Evolutionary conservation across 1,140 invertebrate species (phyloP), one percentile per base, ranked within the genome.

Genomic region (Odontomachus brunneus): DNA sequence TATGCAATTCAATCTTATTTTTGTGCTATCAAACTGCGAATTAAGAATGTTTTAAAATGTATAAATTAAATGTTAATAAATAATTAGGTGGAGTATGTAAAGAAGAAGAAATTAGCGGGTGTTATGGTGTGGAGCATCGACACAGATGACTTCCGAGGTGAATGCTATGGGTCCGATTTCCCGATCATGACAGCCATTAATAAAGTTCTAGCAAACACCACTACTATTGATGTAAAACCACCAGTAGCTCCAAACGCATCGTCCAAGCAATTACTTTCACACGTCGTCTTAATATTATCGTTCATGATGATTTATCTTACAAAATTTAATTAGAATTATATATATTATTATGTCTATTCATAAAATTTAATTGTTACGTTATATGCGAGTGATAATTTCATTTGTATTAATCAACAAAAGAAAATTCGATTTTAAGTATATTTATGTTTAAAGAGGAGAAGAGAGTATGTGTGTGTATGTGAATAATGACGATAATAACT

Each of bases 101-200:
- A 90, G 26, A 88, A 95, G 72, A 95, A 96, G 83, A 94, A 95
- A 19, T 89, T 98, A 11, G 96, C 95, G 0, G 97, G 97, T n/a
- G 95, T 97, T 0, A 97, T 98, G 97, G 95, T 97, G 2, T 98
- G 97, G 97, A 97, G 97, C 59, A 95, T 97, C 53, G 97, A 97
- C 86, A 97, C 96, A 0, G 97, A 97, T 83, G 97, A 97, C 90
- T 97, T 97, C 89, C 92, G 92, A 1, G 97, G 97, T 0, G 94
- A 95, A 38, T 97, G 97, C 87, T 15, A 71, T 17, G 19, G 33
- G 53, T 0, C 1, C 17, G 74, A 78, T 19, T 89, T 75, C 49
- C 87, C 87, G 4, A 48, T 89, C 49, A 60, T 89, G 76, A 86
- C 57, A 82, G 29, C 69, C 0, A 86, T 89, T 26, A 86, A 89